Base-by-base conservation (phyloP, 2,888 invertebrate species). In the Aspidiotus rigidus region DNA sequence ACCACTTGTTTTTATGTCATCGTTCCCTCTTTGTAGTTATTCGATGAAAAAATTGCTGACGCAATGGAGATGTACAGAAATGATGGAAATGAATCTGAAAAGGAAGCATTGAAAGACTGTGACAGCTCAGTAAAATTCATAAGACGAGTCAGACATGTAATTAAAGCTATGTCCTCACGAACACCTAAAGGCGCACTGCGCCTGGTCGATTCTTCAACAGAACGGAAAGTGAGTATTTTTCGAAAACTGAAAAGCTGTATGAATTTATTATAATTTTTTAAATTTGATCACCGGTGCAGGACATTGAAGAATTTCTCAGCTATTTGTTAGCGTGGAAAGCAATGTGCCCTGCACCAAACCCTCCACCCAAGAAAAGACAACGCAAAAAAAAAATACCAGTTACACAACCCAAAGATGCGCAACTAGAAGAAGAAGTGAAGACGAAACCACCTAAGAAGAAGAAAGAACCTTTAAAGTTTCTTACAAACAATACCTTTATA, bases 121-220 rank as follows among this genome's bases (percentile, higher is more conserved):
- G 49, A 67, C 59, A 10, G 49, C n/a, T 60, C 67, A n/a, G 17
- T 59, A 54, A 59, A 67, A 28, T 67, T 67, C 39, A 67, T 67
- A 13, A 60, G 13, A 49, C 28, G 67, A 41, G 39, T 67, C 13
- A 10, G 60, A 16, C 17, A 41, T 17, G 17, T 67, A 49, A 67
- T 67, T n/a, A 15, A 6, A n/a, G 67, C 59, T n/a, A 67, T 67
- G 60, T 55, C 39, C 15, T 60, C 67, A 9, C 42, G 60, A 49
- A 16, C 28, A 28, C 60, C 57, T 42, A 40, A 59, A 28, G 60
- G 53, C 42, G 67, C 67, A 16, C 39, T 67, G 16, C 42, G 41
- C 16, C 28, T 57, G 11, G 49, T 8, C 8, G 49, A 44, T 11
- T 10, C 8, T 11, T 62, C 62, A 62, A 11, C 15, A 44, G 44